These are phyloP conservation scores for Perccottus glenii DNA, from an alignment of 2,113 vertebrate species.

Conservation along the genomic window DNA sequence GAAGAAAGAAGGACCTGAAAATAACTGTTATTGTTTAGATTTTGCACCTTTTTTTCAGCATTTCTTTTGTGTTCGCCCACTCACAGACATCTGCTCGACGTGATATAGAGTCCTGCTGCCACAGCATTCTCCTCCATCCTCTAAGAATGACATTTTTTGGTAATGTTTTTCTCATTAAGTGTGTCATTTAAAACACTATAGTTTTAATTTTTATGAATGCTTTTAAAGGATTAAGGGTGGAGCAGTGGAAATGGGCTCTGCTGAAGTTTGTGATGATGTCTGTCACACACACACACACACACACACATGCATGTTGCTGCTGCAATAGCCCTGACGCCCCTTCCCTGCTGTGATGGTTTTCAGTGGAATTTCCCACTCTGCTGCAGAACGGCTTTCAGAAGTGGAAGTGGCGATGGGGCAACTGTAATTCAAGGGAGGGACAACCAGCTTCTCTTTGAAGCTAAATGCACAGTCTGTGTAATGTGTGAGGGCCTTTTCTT, in stretches of 20 bases:
- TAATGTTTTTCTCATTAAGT: slow-evolving; percentile 48
- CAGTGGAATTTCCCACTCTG: slow-evolving; percentile 65
- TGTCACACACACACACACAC: slow-evolving; percentile 7
- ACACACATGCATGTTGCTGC: slow-evolving; percentile 12
- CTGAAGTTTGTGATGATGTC: slow-evolving; percentile 47
- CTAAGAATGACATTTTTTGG: not conserved
- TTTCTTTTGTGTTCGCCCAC: slow-evolving; percentile 11
- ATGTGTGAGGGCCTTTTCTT: slow-evolving; percentile 6
- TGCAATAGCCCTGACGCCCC: slow-evolving; percentile 33
- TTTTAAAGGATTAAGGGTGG: slow-evolving; percentile 63
- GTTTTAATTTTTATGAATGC: slow-evolving; percentile 52
- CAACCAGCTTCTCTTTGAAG: slow-evolving; percentile 50
- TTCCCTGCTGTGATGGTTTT: slow-evolving; percentile 64
- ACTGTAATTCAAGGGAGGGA: slow-evolving; percentile 52
- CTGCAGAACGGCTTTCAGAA: slow-evolving; percentile 55
- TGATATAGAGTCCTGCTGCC: slow-evolving; percentile 14
- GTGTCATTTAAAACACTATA: slow-evolving; percentile 44
- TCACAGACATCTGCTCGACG: slow-evolving; percentile 41
- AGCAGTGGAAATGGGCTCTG: slow-evolving; percentile 37
- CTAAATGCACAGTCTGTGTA: slow-evolving; percentile 10
- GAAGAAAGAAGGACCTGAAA: slow-evolving; percentile 49
- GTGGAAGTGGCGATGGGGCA: slow-evolving; percentile 48
- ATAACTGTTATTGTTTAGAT: slow-evolving; percentile 62
- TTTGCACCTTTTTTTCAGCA: slow-evolving; percentile 32
- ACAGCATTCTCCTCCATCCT: not conserved